Percentiles rank a stretch among this genome's conserved stretches.
Conservation (phyloP, 2,113 vertebrate genomes). For the Lepidiolamprologus cunningtoni region DNA sequence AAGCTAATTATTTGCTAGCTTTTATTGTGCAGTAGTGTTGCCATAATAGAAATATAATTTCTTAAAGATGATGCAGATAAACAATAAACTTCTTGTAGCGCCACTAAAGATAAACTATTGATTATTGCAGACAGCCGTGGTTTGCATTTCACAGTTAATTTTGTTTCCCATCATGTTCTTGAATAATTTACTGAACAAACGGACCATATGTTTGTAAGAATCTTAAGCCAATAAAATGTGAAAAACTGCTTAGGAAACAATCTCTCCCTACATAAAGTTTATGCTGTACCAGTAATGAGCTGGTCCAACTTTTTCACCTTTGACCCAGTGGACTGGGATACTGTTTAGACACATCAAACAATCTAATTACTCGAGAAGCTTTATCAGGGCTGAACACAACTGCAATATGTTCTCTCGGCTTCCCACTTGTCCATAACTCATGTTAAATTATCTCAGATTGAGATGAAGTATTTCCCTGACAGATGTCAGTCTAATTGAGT, state of each 20-base stretch:
- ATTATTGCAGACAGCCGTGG: not conserved
- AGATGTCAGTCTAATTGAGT: conserved; percentile 57
- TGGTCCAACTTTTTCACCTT: not conserved
- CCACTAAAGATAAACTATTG: not conserved
- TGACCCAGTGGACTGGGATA: conserved; percentile 11
- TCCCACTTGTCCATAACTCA: conserved; percentile 21
- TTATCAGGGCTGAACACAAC: conserved; percentile 23
- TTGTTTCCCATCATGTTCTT: not conserved
- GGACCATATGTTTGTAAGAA: not conserved
- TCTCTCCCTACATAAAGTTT: not conserved
- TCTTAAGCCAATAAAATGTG: not conserved
- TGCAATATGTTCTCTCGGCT: conserved; percentile 6
- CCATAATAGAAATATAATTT: not conserved
- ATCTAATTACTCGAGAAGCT: conserved; percentile 27
- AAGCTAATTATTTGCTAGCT: not conserved
- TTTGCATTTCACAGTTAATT: not conserved
- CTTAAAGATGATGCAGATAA: not conserved
- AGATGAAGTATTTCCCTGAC: conserved; percentile 33
- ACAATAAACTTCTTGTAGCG: not conserved
- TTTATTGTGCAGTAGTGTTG: not conserved
- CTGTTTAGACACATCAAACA: conserved; percentile 19
- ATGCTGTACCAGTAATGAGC: not conserved
- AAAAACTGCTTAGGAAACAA: not conserved
- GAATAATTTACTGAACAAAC: not conserved
- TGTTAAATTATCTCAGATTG: conserved; percentile 34